A percentile compares a stretch with the other conserved stretches of the same genome.
These are phyloP conservation scores for Trachelus iudaicus DNA, from an alignment of 2,888 invertebrate species.

Conservation along the genomic window DNA sequence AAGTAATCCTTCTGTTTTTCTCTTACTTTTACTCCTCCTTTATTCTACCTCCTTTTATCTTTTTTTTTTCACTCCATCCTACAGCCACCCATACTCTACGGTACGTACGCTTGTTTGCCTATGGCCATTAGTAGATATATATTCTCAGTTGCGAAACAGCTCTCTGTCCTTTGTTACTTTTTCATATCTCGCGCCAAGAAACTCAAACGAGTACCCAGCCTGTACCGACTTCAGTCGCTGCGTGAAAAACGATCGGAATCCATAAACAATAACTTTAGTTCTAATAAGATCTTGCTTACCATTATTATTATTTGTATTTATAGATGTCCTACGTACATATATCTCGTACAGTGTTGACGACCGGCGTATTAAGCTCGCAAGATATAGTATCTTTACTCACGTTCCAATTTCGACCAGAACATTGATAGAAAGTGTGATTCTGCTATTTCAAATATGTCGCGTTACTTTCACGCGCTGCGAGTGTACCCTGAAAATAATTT, in stretches of 20 bases:
- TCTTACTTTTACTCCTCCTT: conserved; percentile 14
- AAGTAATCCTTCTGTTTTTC: conserved; percentile 19
- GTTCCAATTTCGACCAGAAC: background rate
- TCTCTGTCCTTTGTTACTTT: background rate
- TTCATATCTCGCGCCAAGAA: background rate
- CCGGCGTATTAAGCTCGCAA: background rate
- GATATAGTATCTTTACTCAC: background rate
- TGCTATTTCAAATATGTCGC: background rate
- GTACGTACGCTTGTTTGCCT: background rate
- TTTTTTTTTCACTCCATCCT: conserved; percentile 9
- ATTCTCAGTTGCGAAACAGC: background rate
- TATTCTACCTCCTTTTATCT: conserved; percentile 12
- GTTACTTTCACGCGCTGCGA: background rate
- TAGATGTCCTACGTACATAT: no score
- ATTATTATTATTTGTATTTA: no score
- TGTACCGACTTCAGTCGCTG: background rate
- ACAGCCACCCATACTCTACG: background rate
- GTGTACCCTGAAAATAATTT: background rate
- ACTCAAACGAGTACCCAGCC: background rate
- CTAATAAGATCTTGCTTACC: background rate
- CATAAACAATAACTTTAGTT: background rate
- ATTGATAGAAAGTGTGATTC: background rate
- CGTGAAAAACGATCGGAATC: background rate
- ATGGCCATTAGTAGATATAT: background rate
- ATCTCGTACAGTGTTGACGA: background rate